These are phyloP conservation scores for Gambusia yucatana DNA, from an alignment of 2,797 vertebrate genomes.

Conservation along the genomic window DNA sequence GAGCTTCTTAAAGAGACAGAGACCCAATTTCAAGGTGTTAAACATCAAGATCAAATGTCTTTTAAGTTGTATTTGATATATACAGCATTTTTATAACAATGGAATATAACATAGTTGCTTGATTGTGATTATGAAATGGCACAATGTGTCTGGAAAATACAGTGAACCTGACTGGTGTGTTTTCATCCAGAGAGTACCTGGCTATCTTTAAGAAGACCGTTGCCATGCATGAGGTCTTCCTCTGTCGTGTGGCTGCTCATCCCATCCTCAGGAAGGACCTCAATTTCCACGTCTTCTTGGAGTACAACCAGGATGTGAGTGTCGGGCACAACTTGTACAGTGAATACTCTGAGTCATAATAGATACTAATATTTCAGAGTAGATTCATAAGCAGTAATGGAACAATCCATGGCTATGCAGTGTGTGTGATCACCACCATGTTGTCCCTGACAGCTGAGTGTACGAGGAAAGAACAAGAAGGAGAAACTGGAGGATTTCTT, in stretches of 20 bases:
- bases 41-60: too few species aligned
- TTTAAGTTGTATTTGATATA: too few species aligned
- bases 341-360: not conserved
- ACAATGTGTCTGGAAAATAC: too few species aligned
- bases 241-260: constrained; percentile 96
- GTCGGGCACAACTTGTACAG: not conserved
- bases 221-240: constrained; percentile 98
- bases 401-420: not conserved
- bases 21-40: too few species aligned
- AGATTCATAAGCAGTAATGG: not conserved
- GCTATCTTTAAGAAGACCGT: constrained; percentile 99
- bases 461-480: constrained; percentile 98
- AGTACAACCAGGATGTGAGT: constrained; percentile 98
- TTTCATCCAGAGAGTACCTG: constrained; percentile 89
- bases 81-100: too few species aligned
- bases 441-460: constrained; percentile 87
- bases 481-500: constrained; percentile 99
- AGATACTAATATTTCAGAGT: not conserved
- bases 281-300: constrained; percentile 98
- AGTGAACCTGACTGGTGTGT: constrained; percentile 19
- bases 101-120: too few species aligned
- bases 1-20: too few species aligned
- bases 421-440: constrained; percentile 23
- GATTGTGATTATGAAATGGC: too few species aligned
- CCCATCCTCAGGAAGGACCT: constrained; percentile 96